Conservation (phyloP, 2,797 vertebrate genomes). For the Clarias platycephalus region DNA sequence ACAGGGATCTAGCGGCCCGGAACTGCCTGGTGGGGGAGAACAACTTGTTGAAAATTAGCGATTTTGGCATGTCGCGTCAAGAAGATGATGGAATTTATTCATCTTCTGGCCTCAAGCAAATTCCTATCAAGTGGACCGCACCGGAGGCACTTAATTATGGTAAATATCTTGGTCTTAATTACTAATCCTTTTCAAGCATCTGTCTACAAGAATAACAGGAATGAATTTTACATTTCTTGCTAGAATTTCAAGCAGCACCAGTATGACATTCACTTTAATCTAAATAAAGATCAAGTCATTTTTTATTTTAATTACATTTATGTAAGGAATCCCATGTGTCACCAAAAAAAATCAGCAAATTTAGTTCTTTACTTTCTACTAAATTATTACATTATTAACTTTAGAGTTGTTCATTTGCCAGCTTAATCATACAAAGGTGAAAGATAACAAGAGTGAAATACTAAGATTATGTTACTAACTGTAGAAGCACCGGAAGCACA, state of each 20-base stretch:
- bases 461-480: not conserved
- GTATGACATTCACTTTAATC: not conserved
- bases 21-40: slow-evolving; percentile 93
- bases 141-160: slow-evolving; percentile 97
- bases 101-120: slow-evolving; percentile 95
- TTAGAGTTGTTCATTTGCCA: not conserved
- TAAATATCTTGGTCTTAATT: slow-evolving; percentile 58
- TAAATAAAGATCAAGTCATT: not conserved
- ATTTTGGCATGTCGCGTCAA: slow-evolving; percentile 98
- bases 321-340: not conserved
- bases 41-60: slow-evolving; percentile 93
- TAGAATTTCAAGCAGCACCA: not conserved
- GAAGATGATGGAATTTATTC: slow-evolving; percentile 96
- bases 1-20: slow-evolving; percentile 93
- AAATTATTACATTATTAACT: not conserved
- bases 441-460: not conserved
- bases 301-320: not conserved
- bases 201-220: not conserved
- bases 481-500: not conserved
- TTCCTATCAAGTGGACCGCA: slow-evolving; percentile 98
- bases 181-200: slow-evolving; percentile 4
- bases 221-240: not conserved
- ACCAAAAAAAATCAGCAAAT: not conserved
- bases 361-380: not conserved
- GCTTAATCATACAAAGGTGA: not conserved